phyloP scores from a whole-genome alignment of 2,113 vertebrate species.

The Serinus canaria region DNA sequence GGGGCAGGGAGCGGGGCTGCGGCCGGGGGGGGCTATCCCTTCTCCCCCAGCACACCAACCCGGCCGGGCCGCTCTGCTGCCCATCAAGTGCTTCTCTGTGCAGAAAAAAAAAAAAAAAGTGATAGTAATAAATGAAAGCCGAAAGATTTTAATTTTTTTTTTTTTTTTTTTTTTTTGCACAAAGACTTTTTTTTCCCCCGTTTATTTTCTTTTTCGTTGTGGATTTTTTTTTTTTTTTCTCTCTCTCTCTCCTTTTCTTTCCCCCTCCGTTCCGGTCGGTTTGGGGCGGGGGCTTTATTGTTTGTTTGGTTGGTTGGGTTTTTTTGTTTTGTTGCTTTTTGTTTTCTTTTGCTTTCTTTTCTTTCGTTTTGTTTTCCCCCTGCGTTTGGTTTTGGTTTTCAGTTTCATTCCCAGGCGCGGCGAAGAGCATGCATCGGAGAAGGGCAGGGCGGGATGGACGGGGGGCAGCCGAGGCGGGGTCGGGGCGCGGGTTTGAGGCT shows the following conservation, averaged over 20 bases:
- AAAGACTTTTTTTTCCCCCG: background rate
- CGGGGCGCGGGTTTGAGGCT: background rate
- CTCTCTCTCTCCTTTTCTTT: background rate
- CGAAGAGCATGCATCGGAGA: constrained; percentile 77
- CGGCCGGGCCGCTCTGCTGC: accelerated
- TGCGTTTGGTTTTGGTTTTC: constrained; percentile 54
- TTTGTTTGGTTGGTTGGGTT: background rate
- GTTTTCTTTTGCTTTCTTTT: background rate
- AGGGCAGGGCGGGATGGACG: background rate
- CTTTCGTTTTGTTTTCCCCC: background rate
- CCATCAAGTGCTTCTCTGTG: constrained; percentile 53
- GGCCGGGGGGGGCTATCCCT: background rate
- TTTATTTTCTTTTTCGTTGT: background rate
- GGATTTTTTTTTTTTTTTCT: too few relatives aligned
- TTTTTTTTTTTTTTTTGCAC: constrained; percentile 32
- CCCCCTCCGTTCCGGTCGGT: background rate
- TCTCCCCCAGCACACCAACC: background rate
- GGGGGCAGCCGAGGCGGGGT: background rate
- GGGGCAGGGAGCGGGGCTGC: background rate
- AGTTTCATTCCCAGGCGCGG: constrained; percentile 66
- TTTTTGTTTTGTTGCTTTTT: background rate
- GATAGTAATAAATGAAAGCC: constrained; percentile 29
- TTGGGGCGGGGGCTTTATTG: background rate
- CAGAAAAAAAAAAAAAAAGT: constrained; percentile 56
- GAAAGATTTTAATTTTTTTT: constrained; percentile 51